Base-by-base conservation (phyloP, 2,797 vertebrate genomes). In the Clarias pachynema region DNA sequence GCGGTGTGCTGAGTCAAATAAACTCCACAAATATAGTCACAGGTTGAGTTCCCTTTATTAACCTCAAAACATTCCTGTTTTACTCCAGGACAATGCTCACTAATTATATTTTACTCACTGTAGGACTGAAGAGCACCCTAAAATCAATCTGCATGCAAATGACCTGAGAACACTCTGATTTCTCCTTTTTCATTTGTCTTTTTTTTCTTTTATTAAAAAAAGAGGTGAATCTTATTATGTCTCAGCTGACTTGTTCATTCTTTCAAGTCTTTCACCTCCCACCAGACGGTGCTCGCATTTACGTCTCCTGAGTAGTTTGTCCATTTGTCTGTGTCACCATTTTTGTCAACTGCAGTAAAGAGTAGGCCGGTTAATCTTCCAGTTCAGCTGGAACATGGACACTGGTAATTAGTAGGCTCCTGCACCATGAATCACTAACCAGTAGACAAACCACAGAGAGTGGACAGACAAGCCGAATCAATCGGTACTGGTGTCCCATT, bases 341-440 rank as follows among this genome's bases (percentile, higher is more conserved):
- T 89, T 80, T 86, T 83, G 87, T 89, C 86, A 87, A 86, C 84
- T 86, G 87, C 85, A 89, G 85, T 81, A 79, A 82, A 80, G 81
- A 40, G 69, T 78, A 60, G 74, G 66, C 72, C 57, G 79, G 75
- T 86, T 87, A 88, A 89, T 89, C 85, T 86, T 83, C 26, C 59
- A 59, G 62, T 86, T 62, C 84, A 79, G 89, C 84, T 86, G 81
- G 31, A 83, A 82, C 88, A 65, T 60, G 84, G 82, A 82, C 86
- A 72, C 86, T 86, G 84, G 81, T 86, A 85, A 87, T 89, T 88
- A 83, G 85, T 69, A 75, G 59, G 69, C 49, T 82, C 62, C 59
- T 83, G 77, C 40, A 56, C 82, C 84, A 89, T 89, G 90, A 89
- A 90, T 91, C 89, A 89, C 85, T 62, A 84, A 85, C 84, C 78